phyloP scores from a whole-genome alignment of 2,888 invertebrate species.

The Nemotelus pantherinus region DNA sequence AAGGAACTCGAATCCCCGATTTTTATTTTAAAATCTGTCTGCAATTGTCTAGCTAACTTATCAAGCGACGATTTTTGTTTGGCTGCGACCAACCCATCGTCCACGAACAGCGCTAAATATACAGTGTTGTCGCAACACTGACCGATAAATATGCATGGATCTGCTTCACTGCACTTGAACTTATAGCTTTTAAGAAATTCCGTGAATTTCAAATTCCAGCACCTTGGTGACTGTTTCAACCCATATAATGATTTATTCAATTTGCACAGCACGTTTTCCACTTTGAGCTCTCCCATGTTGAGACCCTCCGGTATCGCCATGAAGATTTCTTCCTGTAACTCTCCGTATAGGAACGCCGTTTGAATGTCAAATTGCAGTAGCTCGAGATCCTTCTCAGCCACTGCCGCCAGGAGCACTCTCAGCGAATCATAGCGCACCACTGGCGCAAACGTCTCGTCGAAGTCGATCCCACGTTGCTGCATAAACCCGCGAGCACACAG shows the following conservation, averaged over 20 bases:
- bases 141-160: no score
- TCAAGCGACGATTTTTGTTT: no score
- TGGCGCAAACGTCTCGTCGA: not conserved
- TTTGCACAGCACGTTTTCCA: not conserved
- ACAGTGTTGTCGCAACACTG: no score
- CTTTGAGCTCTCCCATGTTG: no score
- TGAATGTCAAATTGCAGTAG: slow-evolving; percentile 3
- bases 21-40: not conserved
- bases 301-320: no score
- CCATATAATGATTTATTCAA: not conserved
- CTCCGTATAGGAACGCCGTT: not conserved
- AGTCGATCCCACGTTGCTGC: not conserved
- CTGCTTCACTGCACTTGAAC: no score
- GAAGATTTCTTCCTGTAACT: no score
- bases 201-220: not conserved
- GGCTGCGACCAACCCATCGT: no score
- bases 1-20: not conserved
- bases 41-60: no score
- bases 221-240: not conserved
- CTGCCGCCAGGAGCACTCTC: not conserved
- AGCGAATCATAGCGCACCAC: slow-evolving; percentile 9
- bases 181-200: not conserved
- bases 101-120: no score
- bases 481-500: not conserved
- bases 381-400: slow-evolving; percentile 2